phyloP scores from a whole-genome alignment of 2,888 invertebrate genomes.

The Drosophila acutilabella region DNA sequence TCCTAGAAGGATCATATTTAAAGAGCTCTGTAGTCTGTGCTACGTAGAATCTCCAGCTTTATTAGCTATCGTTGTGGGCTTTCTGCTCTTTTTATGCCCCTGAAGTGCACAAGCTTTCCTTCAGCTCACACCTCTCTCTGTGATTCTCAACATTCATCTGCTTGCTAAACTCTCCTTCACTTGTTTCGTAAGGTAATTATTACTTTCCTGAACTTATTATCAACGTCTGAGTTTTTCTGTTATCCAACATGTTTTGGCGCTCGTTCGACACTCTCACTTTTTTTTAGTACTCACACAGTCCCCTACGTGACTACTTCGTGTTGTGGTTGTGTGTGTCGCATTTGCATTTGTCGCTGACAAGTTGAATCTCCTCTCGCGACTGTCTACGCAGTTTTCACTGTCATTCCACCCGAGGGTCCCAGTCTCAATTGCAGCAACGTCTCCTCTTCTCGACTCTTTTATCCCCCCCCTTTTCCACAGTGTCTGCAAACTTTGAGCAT shows the following conservation, averaged over 20 bases:
- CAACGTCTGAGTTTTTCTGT: conserved; percentile 44
- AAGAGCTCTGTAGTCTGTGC: too few species aligned
- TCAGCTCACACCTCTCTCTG: conserved; percentile 1
- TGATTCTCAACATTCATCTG: conserved; percentile 23
- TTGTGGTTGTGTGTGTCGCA: conserved; percentile 35
- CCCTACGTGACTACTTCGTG: conserved; percentile 21
- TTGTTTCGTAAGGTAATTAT: conserved; percentile 37
- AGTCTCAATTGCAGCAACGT: conserved; percentile 17
- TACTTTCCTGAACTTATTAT: conserved; percentile 20
- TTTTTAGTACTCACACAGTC: conserved; percentile 1
- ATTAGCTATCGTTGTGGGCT: too few species aligned
- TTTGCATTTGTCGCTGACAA: conserved; percentile 71
- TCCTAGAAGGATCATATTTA: too few species aligned
- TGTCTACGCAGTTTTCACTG: conserved; percentile 70
- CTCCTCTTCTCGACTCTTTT: not conserved
- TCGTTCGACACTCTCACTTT: conserved; percentile 52
- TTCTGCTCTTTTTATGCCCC: not conserved
- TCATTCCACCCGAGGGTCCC: conserved; percentile 60
- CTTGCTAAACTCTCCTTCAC: not conserved
- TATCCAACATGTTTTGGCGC: conserved; percentile 45
- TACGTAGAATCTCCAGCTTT: too few species aligned
- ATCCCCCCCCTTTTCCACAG: not conserved
- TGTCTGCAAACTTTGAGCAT: conserved; percentile 13
- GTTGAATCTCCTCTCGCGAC: conserved; percentile 20
- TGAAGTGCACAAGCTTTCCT: not conserved